Evolutionary conservation across 2,113 vertebrate genomes (phyloP), one percentile per base, ranked within the genome.

Genomic region (Microcebus griseorufus): DNA sequence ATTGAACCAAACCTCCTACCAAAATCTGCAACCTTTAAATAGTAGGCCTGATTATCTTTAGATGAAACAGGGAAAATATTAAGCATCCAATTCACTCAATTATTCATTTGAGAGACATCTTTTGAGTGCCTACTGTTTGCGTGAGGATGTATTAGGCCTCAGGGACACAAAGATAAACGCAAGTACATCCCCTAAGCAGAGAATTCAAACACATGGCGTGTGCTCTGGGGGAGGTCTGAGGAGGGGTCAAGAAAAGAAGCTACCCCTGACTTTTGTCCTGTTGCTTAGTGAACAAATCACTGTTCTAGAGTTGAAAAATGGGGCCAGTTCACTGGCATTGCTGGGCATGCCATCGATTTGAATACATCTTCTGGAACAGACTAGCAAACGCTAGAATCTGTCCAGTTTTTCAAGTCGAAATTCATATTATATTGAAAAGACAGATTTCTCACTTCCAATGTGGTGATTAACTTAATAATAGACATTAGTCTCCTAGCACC

Each of bases 401-500:
- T 85, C 70, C 55, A 51, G 51, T 88, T 95, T 93, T 94, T 94
- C 64, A 81, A 93, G 78, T 78, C 85, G 96, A 95, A 96, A 73
- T 55, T 97, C 88, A 94, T 89, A 93, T 93, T 90, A 86, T 88
- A 94, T 72, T 90, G 92, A 95, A 97, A 97, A 84, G 94, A 95
- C 11, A 92, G 69, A 84, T 95, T 93, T 90, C 91, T 97, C 60
- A 94, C 48, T 97, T 96, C 76, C 93, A 93, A 79, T 86, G 94
- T 75, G 55, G 84, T 95, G 73, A 97, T 98, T 97, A 97, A 96
- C 88, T 97, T 97, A 96, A 98, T 97, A 93, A 97, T 18, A 97
- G 88, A 96, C 95, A 97, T 97, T 97, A 97, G 93, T 89, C 55
- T 93, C 37, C 64, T 64, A 91, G 69, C 55, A 88, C 90, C 91